Conservation (phyloP, 2,113 vertebrate species). For the Kryptolebias marmoratus region DNA sequence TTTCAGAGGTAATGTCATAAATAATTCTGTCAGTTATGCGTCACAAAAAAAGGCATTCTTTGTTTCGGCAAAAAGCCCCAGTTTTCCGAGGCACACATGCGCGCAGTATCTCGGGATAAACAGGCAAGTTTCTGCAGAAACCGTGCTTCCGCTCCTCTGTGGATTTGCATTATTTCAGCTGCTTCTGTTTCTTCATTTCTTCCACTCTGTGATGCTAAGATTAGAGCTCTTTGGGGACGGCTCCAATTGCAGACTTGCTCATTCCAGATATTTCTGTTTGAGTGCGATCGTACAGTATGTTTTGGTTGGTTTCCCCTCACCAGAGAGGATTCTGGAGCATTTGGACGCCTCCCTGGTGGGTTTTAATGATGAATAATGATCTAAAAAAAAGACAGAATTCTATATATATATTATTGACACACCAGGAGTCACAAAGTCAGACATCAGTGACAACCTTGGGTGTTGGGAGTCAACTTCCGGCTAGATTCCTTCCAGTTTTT, state of each 20-base stretch:
- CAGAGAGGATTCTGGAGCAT: not conserved
- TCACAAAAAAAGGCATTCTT: not conserved
- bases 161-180: not conserved
- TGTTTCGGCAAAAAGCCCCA: not conserved
- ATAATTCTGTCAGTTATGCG: not conserved
- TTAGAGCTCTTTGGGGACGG: not conserved
- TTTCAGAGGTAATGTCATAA: not conserved
- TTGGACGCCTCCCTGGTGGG: not conserved
- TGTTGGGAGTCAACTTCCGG: too few species aligned
- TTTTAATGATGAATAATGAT: not conserved
- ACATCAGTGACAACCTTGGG: too few species aligned
- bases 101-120: not conserved
- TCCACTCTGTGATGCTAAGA: not conserved
- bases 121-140: not conserved
- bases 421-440: too few species aligned
- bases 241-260: not conserved
- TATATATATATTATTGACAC: too few species aligned
- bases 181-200: conserved; percentile 5
- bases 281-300: not conserved
- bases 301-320: not conserved
- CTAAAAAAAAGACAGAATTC: not conserved
- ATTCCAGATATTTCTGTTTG: not conserved
- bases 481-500: too few species aligned
- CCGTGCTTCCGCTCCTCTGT: not conserved
- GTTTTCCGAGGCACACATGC: not conserved